Percentiles rank a stretch among this genome's conserved stretches.
Evolutionary conservation across 2,113 vertebrate species (phyloP).

Genomic region (Ageneiosus marmoratus): DNA sequence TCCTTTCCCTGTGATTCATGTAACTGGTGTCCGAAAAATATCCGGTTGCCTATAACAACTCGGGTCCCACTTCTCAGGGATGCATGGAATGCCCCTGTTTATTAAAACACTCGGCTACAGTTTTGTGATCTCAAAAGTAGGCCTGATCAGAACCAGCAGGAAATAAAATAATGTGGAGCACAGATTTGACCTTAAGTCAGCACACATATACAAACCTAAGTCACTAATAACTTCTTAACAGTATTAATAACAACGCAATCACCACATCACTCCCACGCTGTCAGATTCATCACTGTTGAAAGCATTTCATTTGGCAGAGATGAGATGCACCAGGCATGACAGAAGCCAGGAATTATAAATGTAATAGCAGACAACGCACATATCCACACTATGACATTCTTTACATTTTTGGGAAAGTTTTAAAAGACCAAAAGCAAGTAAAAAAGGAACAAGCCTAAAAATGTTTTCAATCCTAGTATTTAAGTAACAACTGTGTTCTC

Average conservation of each 20-base stretch:
- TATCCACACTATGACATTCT: neutral
- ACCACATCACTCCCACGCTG: conserved; percentile 7
- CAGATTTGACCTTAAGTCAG: neutral
- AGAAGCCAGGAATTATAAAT: conserved; percentile 20
- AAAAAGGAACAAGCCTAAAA: neutral
- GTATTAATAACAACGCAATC: neutral
- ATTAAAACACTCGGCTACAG: neutral
- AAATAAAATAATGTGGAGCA: neutral
- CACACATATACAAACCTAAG: neutral
- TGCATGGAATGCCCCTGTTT: neutral
- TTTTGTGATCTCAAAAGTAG: neutral
- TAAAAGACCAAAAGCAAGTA: neutral
- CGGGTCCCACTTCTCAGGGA: neutral
- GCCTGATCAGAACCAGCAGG: neutral
- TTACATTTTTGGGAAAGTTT: neutral
- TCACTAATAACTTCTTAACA: conserved; percentile 8
- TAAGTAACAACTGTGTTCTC: neutral
- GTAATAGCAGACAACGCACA: neutral
- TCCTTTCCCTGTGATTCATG: neutral
- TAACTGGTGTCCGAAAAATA: neutral
- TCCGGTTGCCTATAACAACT: neutral
- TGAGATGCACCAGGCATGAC: neutral
- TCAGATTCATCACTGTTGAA: neutral
- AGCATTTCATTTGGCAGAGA: conserved; percentile 1
- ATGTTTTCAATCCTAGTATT: neutral